phyloP scores from a whole-genome alignment of 2,888 invertebrate species.

The Oscheius myriophilus region DNA sequence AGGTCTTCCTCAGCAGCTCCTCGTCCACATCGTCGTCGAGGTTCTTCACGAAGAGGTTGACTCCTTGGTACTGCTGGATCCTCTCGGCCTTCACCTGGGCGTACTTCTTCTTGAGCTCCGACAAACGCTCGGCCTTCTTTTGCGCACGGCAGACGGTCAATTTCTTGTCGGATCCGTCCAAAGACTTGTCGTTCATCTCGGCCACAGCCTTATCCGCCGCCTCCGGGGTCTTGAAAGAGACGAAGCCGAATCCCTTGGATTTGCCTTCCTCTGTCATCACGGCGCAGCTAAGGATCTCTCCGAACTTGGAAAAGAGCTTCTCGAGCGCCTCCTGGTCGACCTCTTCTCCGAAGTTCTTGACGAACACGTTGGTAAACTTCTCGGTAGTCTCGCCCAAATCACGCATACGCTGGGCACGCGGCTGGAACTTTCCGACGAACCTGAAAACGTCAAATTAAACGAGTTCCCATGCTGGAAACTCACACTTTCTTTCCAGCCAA shows the following conservation, averaged over 20 bases:
- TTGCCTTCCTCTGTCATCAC: constrained; percentile 65
- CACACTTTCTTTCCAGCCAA: constrained; percentile 93
- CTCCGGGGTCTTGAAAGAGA: constrained; percentile 95
- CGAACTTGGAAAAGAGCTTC: constrained; percentile 83
- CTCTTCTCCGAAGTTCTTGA: constrained; percentile 97
- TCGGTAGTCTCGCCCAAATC: constrained; percentile 91
- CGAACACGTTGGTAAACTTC: constrained; percentile 94
- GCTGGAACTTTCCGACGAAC: constrained; percentile 96
- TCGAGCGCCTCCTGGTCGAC: constrained; percentile 92
- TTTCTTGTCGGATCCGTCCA: constrained; percentile 63
- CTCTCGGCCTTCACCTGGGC: constrained; percentile 81
- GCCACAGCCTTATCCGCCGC: constrained; percentile 91
- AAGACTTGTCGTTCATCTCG: constrained; percentile 84
- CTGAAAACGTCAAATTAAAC: constrained; percentile 66
- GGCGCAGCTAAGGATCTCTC: constrained; percentile 58
- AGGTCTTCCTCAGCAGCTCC: constrained; percentile 92
- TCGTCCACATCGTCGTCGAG: constrained; percentile 97
- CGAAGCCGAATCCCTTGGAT: constrained; percentile 94
- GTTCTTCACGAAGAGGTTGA: constrained; percentile 98
- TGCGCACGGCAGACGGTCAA: constrained; percentile 97
- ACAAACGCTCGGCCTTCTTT: constrained; percentile 96
- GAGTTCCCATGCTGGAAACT: constrained; percentile 43
- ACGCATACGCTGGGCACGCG: constrained; percentile 96
- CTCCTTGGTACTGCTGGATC: constrained; percentile 78
- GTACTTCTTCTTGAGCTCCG: constrained; percentile 93